These are phyloP conservation scores for Neogobius melanostomus DNA, from an alignment of 2,113 vertebrate genomes.

Conservation along the genomic window DNA sequence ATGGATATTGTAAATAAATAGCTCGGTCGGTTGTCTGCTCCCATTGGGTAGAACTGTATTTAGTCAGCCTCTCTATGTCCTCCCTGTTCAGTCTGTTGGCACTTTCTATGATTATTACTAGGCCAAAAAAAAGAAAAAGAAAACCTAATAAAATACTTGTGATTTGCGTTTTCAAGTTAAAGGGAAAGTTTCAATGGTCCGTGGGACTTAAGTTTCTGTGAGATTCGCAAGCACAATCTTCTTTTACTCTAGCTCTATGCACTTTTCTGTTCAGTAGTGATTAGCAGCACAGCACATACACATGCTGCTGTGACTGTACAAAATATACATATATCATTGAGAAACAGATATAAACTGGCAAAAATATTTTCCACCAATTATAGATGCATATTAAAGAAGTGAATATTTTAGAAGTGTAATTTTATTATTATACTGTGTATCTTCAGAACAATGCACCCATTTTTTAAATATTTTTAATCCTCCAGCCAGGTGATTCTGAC, in stretches of 20 bases:
- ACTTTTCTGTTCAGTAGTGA: slow-evolving; percentile 54
- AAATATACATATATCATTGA: not conserved
- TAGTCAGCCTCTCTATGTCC: slow-evolving; percentile 61
- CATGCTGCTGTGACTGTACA: not conserved
- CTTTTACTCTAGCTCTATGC: slow-evolving; percentile 62
- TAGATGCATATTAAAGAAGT: not conserved
- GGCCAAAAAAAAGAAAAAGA: not conserved
- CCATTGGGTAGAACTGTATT: slow-evolving; percentile 59
- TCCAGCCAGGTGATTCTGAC: too few relatives aligned
- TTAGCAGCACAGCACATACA: slow-evolving; percentile 11
- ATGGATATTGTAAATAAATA: slow-evolving; percentile 82
- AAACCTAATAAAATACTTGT: not conserved
- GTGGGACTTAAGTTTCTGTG: slow-evolving; percentile 35
- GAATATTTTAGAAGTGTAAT: not conserved
- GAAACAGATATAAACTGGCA: not conserved
- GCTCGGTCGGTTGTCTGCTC: slow-evolving; percentile 61
- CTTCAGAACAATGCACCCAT: not conserved
- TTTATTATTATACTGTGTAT: not conserved
- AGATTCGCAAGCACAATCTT: slow-evolving; percentile 70
- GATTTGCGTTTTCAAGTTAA: not conserved
- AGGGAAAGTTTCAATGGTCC: slow-evolving; percentile 26
- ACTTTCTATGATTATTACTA: slow-evolving; percentile 10
- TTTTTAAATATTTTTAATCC: too few relatives aligned
- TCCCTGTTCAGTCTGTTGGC: slow-evolving; percentile 52
- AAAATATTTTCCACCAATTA: not conserved